Evolutionary conservation across 2,113 vertebrate genomes (phyloP), one percentile per base, ranked within the genome.

Genomic region (Rana temporaria): DNA sequence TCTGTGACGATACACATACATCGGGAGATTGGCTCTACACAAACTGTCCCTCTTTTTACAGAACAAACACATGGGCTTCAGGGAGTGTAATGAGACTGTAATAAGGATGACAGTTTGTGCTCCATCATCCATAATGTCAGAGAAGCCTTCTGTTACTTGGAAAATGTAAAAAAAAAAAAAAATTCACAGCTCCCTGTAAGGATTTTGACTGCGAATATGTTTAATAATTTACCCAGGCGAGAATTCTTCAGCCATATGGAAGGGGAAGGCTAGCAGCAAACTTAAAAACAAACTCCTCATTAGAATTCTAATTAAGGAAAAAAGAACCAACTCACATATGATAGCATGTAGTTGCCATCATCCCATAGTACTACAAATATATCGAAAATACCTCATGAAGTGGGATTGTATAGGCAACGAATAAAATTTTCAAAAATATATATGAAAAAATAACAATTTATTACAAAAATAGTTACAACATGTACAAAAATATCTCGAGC

Each of bases 261-360:
- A 22, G 53, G 67, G 42, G 69, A 62, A 82, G 70, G 70, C 79
- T 38, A 34, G 38, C 68, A 34, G 79, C 59, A 73, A 72, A 17
- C 70, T n/a, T 63, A 63, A 66, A 73, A 74, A 74, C 60, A 82
- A 82, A 66, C 60, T 82, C 60, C 59, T 82, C 48, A 82, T 82
- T 82, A 82, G 34, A 65, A 22, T 42, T 62, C 79, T 82, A 74
- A 82, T 82, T 74, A 82, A 82, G n/a, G n/a, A n/a, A n/a, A n/a
- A n/a, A n/a, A n/a, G n/a, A n/a, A n/a, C n/a, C n/a, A n/a, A n/a
- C n/a, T n/a, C n/a, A n/a, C n/a, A n/a, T n/a, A n/a, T n/a, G n/a
- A n/a, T n/a, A n/a, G n/a, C n/a, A n/a, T n/a, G n/a, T n/a, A n/a
- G n/a, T n/a, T n/a, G n/a, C n/a, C n/a, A n/a, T n/a, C n/a, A n/a